Evolutionary conservation across 2,113 vertebrate genomes (phyloP), one percentile per base, ranked within the genome.

Genomic region (Oostethus manadensis): DNA sequence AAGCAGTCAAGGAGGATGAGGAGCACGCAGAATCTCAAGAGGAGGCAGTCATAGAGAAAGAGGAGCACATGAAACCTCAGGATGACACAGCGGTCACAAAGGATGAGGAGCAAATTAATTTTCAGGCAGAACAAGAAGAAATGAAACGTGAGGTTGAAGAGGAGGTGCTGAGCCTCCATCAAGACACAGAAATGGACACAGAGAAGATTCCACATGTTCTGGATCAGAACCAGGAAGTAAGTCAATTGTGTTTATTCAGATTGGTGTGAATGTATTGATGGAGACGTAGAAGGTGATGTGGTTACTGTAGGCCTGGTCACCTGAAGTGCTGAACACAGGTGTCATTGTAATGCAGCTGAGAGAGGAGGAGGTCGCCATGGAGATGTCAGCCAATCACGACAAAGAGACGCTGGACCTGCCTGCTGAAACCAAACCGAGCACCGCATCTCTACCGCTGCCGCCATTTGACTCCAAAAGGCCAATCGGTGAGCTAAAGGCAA

Each of bases 381-480:
- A 76, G 26, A 40, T 40, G 0, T 49, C 4, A 0, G 38, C 61
- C 69, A 68, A 58, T 64, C 64, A 64, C 65, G 60, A 71, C 0
- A 46, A 42, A 43, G 21, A 50, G 14, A 26, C 29, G 0, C 10
- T 62, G 2, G 1, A 71, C 0, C 56, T 62, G 2, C n/a, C 58
- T 3, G 7, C 74, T 11, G 82, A 81, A n/a, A 61, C 13, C 21
- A 86, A 79, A 54, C 63, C 62, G 45, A 53, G 42, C 0, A 26
- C 8, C 16, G 78, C 79, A 1, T 61, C 76, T 20, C 62, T 81
- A 49, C 74, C 80, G 14, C 80, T 99, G 74, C 93, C 91, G 10
- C 91, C 92, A 0, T 93, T 93, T 71, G 91, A 97, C 53, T 90
- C 93, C n/a, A 84, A 93, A 51, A 72, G 85, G 59, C 93, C 96